Evolutionary conservation across 2,113 vertebrate species (phyloP), one percentile per base, ranked within the genome.

Genomic region (Apistogramma diplotaenia): DNA sequence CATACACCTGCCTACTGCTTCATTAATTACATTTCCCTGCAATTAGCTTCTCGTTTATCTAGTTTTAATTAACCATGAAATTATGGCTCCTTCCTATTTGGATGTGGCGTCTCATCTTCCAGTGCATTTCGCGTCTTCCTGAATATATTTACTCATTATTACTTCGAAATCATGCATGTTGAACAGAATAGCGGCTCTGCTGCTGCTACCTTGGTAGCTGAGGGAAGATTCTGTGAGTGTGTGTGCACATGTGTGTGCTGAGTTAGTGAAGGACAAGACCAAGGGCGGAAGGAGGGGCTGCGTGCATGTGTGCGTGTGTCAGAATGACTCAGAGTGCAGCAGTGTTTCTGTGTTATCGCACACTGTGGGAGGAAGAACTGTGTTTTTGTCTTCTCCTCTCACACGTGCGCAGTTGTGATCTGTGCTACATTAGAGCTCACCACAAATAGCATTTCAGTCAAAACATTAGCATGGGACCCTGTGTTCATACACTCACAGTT

Each of bases 21-120:
- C 79, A 85, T 82, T 91, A 85, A 91, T 90, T 87, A 73, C 84
- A 92, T 88, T 79, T 87, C 78, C 43, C 73, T 71, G 67, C 85
- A 91, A 90, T 93, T 93, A 91, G 67, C 73, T 58, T 15, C 74
- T 70, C 5, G 6, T 83, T 89, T 79, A 90, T 85, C 25, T 76
- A 67, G 73, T 86, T 89, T 86, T 91, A 89, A 92, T 92, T 89
- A 86, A 87, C 33, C 78, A 33, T 90, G 82, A 85, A 89, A 84
- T 89, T 43, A 84, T 83, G 27, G 31, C 55, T 72, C 73, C 58
- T 49, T 81, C 61, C 21, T 19, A 18, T 74, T 85, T 67, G n/a
- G 62, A 77, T 76, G 71, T 55, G 53, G 31, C 21, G 23, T 81
- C 70, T 78, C 77, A 71, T 81, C 79, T 83, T 18, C 79, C 59